Evolutionary conservation across 1,140 invertebrate species (phyloP).

Genomic region (Reticulitermes speratus): DNA sequence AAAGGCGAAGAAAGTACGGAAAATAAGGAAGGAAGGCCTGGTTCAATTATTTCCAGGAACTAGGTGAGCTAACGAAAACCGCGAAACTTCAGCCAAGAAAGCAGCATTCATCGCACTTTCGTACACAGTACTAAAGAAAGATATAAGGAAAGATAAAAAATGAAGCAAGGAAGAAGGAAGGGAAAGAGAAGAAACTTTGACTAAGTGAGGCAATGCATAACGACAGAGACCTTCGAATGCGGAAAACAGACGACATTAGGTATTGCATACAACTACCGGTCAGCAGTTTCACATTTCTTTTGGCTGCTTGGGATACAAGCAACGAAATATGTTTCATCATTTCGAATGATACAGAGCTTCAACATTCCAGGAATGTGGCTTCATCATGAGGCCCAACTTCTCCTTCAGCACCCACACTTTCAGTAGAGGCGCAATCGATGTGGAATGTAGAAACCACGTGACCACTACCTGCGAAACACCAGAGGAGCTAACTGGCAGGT

Average conservation of each 20-base stretch:
- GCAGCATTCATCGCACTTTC: no score
- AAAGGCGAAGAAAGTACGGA: no score
- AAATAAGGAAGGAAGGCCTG: no score
- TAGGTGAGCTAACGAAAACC: no score
- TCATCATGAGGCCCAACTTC: background rate
- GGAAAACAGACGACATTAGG: no score
- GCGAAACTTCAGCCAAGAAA: no score
- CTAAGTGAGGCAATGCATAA: no score
- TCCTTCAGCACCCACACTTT: background rate
- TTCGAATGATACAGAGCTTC: background rate
- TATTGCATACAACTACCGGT: no score
- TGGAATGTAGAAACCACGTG: slow-evolving; percentile 14
- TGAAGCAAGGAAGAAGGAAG: background rate
- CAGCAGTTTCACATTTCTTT: no score
- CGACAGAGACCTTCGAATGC: no score
- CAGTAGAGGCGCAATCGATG: background rate
- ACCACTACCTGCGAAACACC: background rate
- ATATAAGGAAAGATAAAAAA: background rate
- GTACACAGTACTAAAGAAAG: background rate
- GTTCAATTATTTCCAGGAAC: no score
- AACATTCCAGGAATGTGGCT: background rate
- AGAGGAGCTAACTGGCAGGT: background rate
- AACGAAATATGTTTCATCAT: background rate
- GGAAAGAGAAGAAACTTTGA: background rate
- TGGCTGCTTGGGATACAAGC: no score